Conservation (phyloP, 2,113 vertebrate genomes). For the Actinemys pallida region DNA sequence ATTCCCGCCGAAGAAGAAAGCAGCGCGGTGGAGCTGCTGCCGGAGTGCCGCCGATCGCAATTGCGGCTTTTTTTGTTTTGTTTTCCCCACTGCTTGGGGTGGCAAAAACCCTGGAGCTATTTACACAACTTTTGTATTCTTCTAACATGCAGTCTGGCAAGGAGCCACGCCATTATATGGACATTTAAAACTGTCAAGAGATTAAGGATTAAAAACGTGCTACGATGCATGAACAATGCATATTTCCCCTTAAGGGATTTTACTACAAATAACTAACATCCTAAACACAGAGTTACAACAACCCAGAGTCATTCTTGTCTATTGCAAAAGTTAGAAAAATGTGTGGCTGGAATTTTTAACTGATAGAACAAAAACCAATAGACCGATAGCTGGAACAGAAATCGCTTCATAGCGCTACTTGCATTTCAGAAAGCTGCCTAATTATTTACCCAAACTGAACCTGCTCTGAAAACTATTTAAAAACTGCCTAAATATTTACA, state of each 20-base stretch:
- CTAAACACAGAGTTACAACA: not conserved
- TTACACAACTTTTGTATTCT: not conserved
- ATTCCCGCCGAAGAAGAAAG: no score
- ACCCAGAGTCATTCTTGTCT: not conserved
- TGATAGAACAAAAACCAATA: not conserved
- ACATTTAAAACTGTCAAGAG: not conserved
- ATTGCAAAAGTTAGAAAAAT: not conserved
- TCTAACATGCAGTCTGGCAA: not conserved
- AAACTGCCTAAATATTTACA: not conserved
- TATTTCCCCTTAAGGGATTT: not conserved
- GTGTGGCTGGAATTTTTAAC: rapidly evolving
- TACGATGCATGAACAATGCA: rapidly evolving
- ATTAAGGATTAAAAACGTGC: not conserved
- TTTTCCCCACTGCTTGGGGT: no score
- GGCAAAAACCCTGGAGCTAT: not conserved
- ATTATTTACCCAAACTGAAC: not conserved
- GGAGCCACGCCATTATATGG: not conserved
- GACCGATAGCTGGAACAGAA: not conserved
- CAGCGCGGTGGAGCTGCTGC: no score
- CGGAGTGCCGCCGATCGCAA: no score
- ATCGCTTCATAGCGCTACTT: not conserved
- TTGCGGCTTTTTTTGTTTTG: no score
- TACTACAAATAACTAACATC: not conserved
- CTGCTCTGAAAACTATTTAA: not conserved
- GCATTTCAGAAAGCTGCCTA: not conserved